Percentiles rank a stretch among this genome's conserved stretches.
phyloP scores from a whole-genome alignment of 2,888 invertebrate species.

The Itoplectis maculator region DNA sequence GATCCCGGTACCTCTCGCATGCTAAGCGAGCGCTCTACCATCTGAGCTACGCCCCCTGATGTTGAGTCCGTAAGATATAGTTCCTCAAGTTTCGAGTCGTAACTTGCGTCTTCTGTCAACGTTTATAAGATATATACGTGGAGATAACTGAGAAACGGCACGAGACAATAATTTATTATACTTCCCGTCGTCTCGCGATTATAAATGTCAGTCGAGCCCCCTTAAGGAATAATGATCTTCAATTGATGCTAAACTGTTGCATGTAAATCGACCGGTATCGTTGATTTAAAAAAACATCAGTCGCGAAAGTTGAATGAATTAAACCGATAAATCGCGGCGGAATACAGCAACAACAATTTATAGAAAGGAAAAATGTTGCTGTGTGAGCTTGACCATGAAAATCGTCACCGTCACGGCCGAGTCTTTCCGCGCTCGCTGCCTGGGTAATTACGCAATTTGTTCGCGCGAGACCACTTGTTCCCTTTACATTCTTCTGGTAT shows the following conservation, averaged over 20 bases:
- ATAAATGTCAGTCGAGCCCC: not conserved
- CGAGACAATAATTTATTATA: not conserved
- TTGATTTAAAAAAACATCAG: constrained; percentile 20
- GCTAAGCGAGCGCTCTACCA: constrained; percentile 76
- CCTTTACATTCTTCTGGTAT: constrained; percentile 35
- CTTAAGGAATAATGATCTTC: constrained; percentile 16
- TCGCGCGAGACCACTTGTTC: constrained; percentile 18
- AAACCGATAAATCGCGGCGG: constrained; percentile 17
- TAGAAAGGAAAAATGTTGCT: constrained; percentile 54
- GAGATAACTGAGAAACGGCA: not conserved
- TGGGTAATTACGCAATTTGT: constrained; percentile 55
- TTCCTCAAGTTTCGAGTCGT: not conserved
- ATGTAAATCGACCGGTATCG: constrained; percentile 2
- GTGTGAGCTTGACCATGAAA: constrained; percentile 69
- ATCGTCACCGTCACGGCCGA: constrained; percentile 69
- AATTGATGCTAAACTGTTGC: not conserved
- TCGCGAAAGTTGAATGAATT: constrained; percentile 44
- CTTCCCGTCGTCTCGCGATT: too few species aligned
- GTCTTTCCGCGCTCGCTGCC: constrained; percentile 42
- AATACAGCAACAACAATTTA: constrained; percentile 33
- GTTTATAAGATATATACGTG: not conserved
- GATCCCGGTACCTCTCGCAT: constrained; percentile 77
- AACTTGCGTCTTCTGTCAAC: not conserved
- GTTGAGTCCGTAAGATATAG: not conserved
- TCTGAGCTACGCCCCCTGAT: constrained; percentile 75